Evolutionary conservation across 2,113 vertebrate species (phyloP).

Genomic region (Myotis brandtii): DNA sequence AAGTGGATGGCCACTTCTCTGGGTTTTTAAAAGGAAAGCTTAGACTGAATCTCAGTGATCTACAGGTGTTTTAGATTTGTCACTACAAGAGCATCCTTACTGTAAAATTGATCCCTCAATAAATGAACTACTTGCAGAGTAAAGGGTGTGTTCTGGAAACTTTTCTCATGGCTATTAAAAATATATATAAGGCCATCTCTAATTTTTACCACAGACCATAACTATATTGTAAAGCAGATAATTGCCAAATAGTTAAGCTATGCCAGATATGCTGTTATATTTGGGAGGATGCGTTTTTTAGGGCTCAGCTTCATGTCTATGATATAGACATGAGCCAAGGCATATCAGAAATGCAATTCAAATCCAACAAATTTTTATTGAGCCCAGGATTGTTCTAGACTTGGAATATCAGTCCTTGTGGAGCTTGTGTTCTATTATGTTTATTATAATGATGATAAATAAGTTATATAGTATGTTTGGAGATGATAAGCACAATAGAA

Average conservation of each 20-base stretch:
- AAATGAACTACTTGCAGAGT: not conserved
- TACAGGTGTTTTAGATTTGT: not conserved
- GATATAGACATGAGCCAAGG: not conserved
- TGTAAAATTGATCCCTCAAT: not conserved
- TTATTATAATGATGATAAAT: not conserved
- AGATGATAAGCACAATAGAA: not conserved
- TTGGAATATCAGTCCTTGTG: not conserved
- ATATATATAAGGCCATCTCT: not conserved
- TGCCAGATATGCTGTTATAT: not conserved
- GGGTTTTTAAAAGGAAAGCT: not conserved
- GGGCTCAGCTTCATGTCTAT: not conserved
- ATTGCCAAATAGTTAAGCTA: not conserved
- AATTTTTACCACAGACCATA: conserved; percentile 29
- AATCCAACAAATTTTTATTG: not conserved
- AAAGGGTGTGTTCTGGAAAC: not conserved
- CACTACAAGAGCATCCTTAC: not conserved
- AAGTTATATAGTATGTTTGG: not conserved
- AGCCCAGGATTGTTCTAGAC: not conserved
- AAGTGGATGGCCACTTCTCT: not conserved
- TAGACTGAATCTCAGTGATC: not conserved
- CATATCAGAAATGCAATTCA: not conserved
- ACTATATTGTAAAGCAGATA: not conserved
- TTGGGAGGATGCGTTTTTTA: not conserved
- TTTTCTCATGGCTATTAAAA: not conserved
- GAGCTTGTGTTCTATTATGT: not conserved